These are phyloP conservation scores for Standfussiana lucernea DNA, from an alignment of 2,888 invertebrate species.

Conservation along the genomic window DNA sequence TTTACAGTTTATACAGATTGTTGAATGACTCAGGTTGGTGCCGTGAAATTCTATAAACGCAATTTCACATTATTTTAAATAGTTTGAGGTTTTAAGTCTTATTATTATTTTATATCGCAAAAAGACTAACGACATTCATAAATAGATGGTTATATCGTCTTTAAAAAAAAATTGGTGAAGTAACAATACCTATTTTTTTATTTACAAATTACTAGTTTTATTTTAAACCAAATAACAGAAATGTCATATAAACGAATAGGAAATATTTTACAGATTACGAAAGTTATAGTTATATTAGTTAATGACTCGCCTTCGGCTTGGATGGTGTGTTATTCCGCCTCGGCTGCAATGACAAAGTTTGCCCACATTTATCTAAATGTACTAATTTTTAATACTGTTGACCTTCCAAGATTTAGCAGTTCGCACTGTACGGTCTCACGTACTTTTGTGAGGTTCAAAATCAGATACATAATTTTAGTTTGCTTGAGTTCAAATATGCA, in stretches of 20 bases:
- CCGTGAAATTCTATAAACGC: no score
- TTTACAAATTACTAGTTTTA: no score
- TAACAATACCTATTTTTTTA: no score
- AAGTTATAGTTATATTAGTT: background rate
- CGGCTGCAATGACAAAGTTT: background rate
- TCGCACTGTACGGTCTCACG: background rate
- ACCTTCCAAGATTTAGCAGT: background rate
- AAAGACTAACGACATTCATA: no score
- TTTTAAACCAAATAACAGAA: background rate
- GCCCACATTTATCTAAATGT: background rate
- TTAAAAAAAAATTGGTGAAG: no score
- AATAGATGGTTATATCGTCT: no score
- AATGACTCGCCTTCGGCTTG: background rate
- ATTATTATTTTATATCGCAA: no score
- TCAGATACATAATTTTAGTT: conserved; percentile 18
- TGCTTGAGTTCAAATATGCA: conserved; percentile 37
- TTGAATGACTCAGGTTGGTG: no score
- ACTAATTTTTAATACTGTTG: background rate
- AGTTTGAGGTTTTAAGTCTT: no score
- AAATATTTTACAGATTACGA: background rate
- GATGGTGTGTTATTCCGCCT: background rate
- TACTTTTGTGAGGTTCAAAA: conserved; percentile 20
- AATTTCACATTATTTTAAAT: no score
- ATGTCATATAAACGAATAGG: background rate
- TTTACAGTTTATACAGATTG: no score